phyloP scores from a whole-genome alignment of 2,797 vertebrate genomes.

The Tapera naevia region DNA sequence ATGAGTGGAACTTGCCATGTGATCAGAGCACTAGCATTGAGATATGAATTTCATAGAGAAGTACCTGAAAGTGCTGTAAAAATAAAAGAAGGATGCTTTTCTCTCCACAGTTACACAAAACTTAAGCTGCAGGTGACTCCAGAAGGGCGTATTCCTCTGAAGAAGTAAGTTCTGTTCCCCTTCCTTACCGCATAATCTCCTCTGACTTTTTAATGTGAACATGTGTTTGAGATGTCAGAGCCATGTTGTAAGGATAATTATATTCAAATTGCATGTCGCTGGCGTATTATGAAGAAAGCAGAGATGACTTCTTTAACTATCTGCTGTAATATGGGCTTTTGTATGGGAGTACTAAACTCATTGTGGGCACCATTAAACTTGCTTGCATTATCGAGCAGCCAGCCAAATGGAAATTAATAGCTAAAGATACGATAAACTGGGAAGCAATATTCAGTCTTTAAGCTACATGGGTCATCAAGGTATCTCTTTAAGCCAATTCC shows the following conservation, averaged over 20 bases:
- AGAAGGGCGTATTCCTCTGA: constrained; percentile 93
- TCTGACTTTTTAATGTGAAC: not conserved
- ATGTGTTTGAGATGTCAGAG: not conserved
- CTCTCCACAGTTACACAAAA: constrained; percentile 81
- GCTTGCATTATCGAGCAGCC: not conserved
- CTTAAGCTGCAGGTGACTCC: constrained; percentile 93
- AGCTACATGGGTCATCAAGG: not conserved
- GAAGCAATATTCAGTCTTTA: too few species aligned
- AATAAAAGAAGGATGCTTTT: constrained; percentile 9
- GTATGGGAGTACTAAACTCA: not conserved
- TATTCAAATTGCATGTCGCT: not conserved
- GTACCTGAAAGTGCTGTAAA: not conserved
- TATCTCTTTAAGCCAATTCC: not conserved
- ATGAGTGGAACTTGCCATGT: not conserved
- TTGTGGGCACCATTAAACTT: not conserved
- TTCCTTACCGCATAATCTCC: not conserved
- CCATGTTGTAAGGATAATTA: not conserved
- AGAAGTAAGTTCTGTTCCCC: constrained; percentile 87
- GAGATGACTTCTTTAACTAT: not conserved
- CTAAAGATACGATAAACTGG: not conserved
- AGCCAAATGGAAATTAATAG: not conserved
- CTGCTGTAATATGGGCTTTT: not conserved
- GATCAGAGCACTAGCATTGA: not conserved
- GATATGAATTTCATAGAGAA: not conserved
- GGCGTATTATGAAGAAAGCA: not conserved